phyloP scores from a whole-genome alignment of 2,113 vertebrate species.

The Porphyrio hochstetteri region DNA sequence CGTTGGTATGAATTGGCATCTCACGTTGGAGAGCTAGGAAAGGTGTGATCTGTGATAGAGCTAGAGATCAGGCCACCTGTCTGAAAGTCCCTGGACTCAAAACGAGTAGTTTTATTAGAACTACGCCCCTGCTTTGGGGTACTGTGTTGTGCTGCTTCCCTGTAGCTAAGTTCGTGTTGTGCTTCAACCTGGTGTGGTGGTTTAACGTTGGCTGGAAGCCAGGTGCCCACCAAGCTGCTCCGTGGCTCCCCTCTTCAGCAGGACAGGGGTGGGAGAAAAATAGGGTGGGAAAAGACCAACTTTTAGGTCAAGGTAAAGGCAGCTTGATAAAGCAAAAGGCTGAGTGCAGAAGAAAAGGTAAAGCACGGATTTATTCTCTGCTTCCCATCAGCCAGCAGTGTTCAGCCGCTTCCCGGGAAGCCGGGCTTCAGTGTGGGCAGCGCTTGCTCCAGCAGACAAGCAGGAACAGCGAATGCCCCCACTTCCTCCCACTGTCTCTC shows the following conservation, averaged over 20 bases:
- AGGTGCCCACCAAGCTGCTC: no score
- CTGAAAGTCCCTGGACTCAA: neutral
- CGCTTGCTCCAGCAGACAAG: no score
- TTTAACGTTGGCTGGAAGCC: no score
- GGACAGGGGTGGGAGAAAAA: neutral
- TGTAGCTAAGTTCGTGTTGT: neutral
- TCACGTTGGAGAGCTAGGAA: neutral
- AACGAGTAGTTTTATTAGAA: neutral
- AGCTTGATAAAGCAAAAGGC: neutral
- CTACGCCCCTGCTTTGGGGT: neutral
- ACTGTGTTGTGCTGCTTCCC: neutral
- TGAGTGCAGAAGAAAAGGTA: neutral
- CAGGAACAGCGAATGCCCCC: no score
- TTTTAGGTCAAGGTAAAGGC: neutral
- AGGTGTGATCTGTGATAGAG: neutral
- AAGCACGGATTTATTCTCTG: neutral
- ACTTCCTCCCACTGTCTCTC: no score
- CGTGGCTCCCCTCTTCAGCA: no score
- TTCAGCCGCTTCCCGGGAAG: neutral
- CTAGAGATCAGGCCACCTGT: neutral
- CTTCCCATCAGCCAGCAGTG: neutral
- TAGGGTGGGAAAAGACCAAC: neutral
- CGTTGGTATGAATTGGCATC: neutral
- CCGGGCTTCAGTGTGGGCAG: accelerated
- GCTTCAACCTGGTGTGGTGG: no score